Conservation (phyloP, 2,113 vertebrate species). For the Uria aalge region DNA sequence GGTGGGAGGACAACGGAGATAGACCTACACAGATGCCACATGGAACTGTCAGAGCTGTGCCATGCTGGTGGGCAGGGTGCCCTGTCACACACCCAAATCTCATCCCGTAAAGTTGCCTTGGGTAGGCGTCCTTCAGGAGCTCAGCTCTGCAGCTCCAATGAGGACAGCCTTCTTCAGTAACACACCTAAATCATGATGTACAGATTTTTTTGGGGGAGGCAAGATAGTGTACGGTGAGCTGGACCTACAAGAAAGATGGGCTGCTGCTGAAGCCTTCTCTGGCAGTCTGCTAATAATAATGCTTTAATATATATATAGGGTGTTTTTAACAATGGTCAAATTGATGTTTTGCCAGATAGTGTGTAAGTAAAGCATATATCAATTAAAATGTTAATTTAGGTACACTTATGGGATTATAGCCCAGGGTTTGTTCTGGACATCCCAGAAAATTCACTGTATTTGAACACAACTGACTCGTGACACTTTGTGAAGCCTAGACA, state of each 20-base stretch:
- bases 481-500: neutral
- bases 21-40: neutral
- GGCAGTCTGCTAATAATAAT: neutral
- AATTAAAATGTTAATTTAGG: neutral
- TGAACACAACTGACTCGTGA: neutral
- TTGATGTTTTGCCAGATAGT: neutral
- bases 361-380: neutral
- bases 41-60: neutral
- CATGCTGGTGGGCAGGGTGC: accelerated
- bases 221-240: neutral
- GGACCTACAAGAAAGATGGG: neutral
- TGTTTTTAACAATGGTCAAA: neutral
- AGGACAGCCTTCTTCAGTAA: neutral
- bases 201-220: accelerated
- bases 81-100: neutral
- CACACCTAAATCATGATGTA: neutral
- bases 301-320: neutral
- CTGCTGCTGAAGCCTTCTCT: neutral
- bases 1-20: accelerated
- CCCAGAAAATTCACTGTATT: neutral
- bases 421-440: neutral
- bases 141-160: neutral
- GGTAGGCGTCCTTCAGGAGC: neutral
- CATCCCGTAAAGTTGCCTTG: accelerated
- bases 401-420: neutral